Base-by-base conservation (phyloP, 2,113 vertebrate species). In the Engraulis encrasicolus region DNA sequence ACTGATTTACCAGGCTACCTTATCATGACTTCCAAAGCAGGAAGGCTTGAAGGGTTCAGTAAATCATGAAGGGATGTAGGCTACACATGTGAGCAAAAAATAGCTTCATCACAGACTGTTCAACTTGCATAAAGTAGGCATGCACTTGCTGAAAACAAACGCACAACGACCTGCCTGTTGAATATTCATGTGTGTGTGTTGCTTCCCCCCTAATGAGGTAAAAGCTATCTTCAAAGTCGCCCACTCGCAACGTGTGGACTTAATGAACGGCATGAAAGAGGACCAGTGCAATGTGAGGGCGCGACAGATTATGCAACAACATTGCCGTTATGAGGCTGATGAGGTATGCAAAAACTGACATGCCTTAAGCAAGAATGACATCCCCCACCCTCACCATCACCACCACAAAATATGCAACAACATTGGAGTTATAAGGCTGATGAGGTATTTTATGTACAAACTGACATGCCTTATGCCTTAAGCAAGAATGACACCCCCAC, bases 181-280 rank as follows among this genome's bases (percentile, higher is more conserved):
- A 71, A 71, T 66, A 66, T 71, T 36, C 31, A 74, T 74, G 31
- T 74, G 23, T 74, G 66, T 66, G 58, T 74, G 66, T 31, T 36
- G 14, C 3, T 74, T 74, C 4, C 17, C 34, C 34, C 27, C 12
- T 61, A 61, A 61, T 71, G 66, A 74, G 27, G 11, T 15, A 74
- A 74, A 74, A 74, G 66, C 27, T 27, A 74, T 4, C 27, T 74
- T 74, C 31, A 34, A 36, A 74, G 66, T 27, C 14, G 17, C 66
- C 66, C 66, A 36, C 6, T 74, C 27, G 23, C 58, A 61, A 61
- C 23, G 58, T 61, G 12, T 31, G 15, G 66, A 74, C 66, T 34
- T 74, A 74, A 74, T 74, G 66, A 74, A 74, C 17, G 17, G 66
- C 27, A 74, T 34, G 66, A 74, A 74, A 74, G 66, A 71, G 61